Percentiles rank a stretch among this genome's conserved stretches.
Evolutionary conservation across 2,113 vertebrate species (phyloP).

Genomic region (Blennius ocellaris): DNA sequence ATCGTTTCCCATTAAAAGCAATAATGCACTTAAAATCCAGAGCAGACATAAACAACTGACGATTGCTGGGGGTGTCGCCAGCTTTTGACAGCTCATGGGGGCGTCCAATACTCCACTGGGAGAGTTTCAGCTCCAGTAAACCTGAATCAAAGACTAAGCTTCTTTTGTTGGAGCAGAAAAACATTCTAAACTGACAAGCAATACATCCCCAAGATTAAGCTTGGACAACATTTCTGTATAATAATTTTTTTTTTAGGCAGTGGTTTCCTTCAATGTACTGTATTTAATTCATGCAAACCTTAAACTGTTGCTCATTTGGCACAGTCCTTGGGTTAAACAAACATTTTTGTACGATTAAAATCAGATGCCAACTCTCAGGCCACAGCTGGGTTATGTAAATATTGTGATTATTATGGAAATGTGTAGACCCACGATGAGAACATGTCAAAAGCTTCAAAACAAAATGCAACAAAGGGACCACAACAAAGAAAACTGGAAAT

Average conservation of each 20-base stretch:
- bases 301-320: not conserved
- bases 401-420: conserved; percentile 54
- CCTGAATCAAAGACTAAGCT: too few species aligned
- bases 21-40: too few species aligned
- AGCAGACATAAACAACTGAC: too few species aligned
- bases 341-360: conserved; percentile 11
- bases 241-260: not conserved
- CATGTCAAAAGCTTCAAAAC: conserved; percentile 43
- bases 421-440: conserved; percentile 17
- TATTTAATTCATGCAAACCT: conserved; percentile 5
- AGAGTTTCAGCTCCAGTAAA: too few species aligned
- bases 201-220: too few species aligned
- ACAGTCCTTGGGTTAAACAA: conserved; percentile 15
- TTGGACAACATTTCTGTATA: not conserved
- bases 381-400: conserved; percentile 37
- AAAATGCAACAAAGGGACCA: conserved; percentile 33
- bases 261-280: not conserved
- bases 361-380: not conserved
- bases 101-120: too few species aligned
- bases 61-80: too few species aligned
- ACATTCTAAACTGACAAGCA: too few species aligned
- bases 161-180: too few species aligned
- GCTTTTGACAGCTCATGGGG: too few species aligned
- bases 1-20: too few species aligned
- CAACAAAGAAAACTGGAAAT: conserved; percentile 49